Conservation (phyloP, 2,797 vertebrate species). For the Pteronotus mesoamericanus region DNA sequence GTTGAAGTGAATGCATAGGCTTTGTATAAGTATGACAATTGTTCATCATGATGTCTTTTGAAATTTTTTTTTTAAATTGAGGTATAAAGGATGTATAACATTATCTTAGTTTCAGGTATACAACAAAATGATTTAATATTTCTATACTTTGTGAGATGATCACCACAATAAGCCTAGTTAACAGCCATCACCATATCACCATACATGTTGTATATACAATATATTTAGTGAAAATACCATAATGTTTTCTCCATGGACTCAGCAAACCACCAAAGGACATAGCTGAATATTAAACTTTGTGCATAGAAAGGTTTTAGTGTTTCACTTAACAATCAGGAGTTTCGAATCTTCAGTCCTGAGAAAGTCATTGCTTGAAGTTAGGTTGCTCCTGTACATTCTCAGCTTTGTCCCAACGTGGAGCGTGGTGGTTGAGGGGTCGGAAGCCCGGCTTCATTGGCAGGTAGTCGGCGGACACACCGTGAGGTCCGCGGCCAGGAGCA, state of each 20-base stretch:
- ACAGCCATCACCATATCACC: neutral
- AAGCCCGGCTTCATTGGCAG: neutral
- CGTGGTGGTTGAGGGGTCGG: neutral
- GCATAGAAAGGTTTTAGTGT: neutral
- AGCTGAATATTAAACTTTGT: neutral
- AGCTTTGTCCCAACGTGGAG: neutral
- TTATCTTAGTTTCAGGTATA: neutral
- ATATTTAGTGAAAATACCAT: neutral
- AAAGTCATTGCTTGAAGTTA: neutral
- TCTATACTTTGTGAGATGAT: neutral
- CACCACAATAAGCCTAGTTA: neutral
- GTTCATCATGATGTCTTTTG: neutral
- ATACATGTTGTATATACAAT: neutral
- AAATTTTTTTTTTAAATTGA: neutral
- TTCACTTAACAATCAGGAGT: neutral
- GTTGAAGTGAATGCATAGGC: neutral
- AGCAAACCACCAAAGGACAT: neutral
- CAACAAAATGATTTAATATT: neutral
- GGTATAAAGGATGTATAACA: neutral
- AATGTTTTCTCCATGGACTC: neutral
- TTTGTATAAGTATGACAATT: neutral
- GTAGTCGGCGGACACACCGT: fast-evolving
- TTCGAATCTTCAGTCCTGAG: neutral
- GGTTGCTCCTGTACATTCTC: neutral
- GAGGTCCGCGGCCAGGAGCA: neutral